A percentile compares a stretch with the other conserved stretches of the same genome.
Conservation (phyloP, 2,888 invertebrate genomes). For the Caenorhabditis panamensis region DNA sequence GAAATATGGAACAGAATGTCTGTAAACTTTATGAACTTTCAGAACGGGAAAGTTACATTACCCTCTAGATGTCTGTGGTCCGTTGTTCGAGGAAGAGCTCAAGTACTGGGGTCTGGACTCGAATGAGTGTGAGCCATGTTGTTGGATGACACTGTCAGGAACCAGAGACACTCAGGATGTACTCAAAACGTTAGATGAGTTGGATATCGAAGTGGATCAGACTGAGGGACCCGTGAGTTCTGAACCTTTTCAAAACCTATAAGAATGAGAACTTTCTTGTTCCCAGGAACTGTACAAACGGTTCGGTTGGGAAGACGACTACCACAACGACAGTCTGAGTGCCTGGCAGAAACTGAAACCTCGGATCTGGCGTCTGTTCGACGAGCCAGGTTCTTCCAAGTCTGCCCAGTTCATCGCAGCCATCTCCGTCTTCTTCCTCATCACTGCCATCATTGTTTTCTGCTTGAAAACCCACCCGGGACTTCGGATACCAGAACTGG, state of each 20-base stretch:
- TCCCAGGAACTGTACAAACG: slow-evolving; percentile 85
- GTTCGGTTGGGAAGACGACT: slow-evolving; percentile 97
- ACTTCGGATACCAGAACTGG: slow-evolving; percentile 85
- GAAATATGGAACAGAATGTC: background rate
- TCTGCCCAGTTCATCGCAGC: slow-evolving; percentile 96
- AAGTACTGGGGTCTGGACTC: slow-evolving; percentile 97
- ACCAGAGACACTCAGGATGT: slow-evolving; percentile 87
- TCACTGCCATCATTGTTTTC: slow-evolving; percentile 94
- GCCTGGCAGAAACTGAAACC: slow-evolving; percentile 96
- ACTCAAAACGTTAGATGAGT: slow-evolving; percentile 78
- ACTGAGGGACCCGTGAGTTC: slow-evolving; percentile 70
- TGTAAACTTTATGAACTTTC: background rate
- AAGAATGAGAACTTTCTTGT: too few species aligned
- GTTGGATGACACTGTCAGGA: slow-evolving; percentile 89
- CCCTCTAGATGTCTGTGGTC: slow-evolving; percentile 98
- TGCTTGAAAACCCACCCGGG: slow-evolving; percentile 97
- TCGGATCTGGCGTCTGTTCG: slow-evolving; percentile 98
- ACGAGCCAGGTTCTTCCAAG: slow-evolving; percentile 97
- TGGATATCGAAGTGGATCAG: slow-evolving; percentile 78
- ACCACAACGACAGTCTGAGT: slow-evolving; percentile 87
- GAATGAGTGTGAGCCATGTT: slow-evolving; percentile 94
- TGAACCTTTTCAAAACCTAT: background rate
- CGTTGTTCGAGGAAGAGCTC: slow-evolving; percentile 97
- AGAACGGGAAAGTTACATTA: slow-evolving; percentile 93
- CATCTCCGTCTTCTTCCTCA: slow-evolving; percentile 95